Conservation (phyloP, 64 coral and sea anemone genomes). For the Pocillopora damicornis region DNA sequence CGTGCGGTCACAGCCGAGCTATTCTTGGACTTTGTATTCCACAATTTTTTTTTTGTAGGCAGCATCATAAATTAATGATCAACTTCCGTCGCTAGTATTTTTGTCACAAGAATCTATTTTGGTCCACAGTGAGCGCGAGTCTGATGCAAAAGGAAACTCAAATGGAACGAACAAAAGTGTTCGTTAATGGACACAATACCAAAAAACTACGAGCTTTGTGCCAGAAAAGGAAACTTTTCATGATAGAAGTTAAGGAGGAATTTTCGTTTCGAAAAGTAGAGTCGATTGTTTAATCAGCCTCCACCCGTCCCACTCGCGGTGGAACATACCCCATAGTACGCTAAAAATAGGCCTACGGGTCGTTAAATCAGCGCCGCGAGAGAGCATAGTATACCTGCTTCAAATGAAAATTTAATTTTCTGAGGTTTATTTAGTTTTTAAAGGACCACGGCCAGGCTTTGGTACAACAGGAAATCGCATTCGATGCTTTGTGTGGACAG, state of each 20-base stretch:
- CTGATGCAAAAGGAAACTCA: neutral
- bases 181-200: too few relatives aligned
- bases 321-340: neutral
- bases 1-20: too few relatives aligned
- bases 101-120: neutral
- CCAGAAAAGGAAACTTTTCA: neutral
- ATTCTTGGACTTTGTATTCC: too few relatives aligned
- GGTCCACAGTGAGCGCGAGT: neutral
- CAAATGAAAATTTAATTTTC: neutral
- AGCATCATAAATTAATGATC: neutral
- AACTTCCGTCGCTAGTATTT: neutral
- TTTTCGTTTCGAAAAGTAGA: neutral
- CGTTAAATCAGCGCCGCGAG: neutral
- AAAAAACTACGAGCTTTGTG: too few relatives aligned
- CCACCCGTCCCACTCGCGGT: neutral
- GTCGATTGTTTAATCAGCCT: too few relatives aligned
- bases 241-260: neutral
- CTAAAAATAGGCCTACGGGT: neutral
- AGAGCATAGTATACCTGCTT: neutral
- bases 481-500: neutral
- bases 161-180: neutral
- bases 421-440: neutral
- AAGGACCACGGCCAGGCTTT: neutral
- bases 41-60: neutral
- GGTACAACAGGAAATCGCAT: neutral